Conservation (phyloP, 2,797 vertebrate genomes). For the Choloepus didactylus region DNA sequence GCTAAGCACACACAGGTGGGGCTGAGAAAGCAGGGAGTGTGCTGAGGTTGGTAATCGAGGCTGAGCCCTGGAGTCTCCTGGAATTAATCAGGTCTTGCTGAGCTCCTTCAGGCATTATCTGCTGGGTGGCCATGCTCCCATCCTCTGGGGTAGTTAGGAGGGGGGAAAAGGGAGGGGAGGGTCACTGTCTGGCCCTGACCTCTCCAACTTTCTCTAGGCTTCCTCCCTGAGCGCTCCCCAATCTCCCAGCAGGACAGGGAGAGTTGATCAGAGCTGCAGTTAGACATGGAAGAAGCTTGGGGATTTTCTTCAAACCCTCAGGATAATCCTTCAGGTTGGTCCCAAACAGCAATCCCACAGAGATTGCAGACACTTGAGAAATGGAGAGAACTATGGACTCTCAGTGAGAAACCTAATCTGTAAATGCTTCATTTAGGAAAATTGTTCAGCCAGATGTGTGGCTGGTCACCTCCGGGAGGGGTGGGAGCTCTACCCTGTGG, state of each 20-base stretch:
- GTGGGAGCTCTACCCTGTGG: background rate
- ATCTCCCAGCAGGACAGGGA: background rate
- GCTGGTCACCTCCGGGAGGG: background rate
- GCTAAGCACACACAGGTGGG: accelerated
- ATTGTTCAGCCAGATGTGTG: background rate
- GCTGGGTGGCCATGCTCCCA: background rate
- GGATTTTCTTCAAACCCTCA: background rate
- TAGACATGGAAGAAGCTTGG: background rate
- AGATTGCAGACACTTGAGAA: background rate
- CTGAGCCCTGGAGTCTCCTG: background rate
- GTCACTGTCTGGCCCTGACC: background rate
- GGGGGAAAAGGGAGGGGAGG: background rate
- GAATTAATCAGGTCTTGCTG: background rate
- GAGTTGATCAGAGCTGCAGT: background rate
- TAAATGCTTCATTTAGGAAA: background rate
- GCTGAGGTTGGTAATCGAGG: background rate
- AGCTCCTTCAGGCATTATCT: background rate
- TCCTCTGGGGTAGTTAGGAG: background rate
- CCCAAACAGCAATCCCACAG: background rate
- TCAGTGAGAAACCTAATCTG: background rate
- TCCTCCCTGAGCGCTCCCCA: accelerated
- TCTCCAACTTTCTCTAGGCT: background rate
- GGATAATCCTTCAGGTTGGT: too few species aligned
- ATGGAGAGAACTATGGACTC: background rate
- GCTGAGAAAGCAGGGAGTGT: conserved; percentile 35